Percentiles rank a stretch among this genome's conserved stretches.
phyloP scores from a whole-genome alignment of 2,797 vertebrate species.

The Betta splendens region DNA sequence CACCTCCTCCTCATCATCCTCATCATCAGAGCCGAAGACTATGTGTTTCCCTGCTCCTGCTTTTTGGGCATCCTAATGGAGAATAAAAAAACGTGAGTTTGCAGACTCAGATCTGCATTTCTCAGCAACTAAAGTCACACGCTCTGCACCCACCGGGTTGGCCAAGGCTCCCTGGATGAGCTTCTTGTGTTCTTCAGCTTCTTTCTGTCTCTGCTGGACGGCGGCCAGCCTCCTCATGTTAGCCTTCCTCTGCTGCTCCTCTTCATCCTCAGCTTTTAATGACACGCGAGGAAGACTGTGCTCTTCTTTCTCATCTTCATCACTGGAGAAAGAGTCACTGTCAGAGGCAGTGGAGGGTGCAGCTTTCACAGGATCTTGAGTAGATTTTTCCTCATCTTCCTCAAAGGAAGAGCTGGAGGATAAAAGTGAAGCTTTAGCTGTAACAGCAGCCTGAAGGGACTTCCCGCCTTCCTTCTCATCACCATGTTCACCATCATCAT shows the following conservation, averaged over 20 bases:
- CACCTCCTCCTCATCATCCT: slow-evolving; percentile 48
- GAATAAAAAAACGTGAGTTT: neutral
- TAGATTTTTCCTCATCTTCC: slow-evolving; percentile 21
- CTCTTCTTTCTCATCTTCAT: slow-evolving; percentile 31
- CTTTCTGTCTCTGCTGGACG: slow-evolving; percentile 84
- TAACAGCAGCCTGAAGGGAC: neutral
- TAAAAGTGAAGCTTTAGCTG: slow-evolving; percentile 15
- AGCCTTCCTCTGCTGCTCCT: slow-evolving; percentile 80
- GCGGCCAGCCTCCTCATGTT: slow-evolving; percentile 91
- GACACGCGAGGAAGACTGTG: neutral
- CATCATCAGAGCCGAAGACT: slow-evolving; percentile 87
- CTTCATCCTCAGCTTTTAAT: slow-evolving; percentile 47
- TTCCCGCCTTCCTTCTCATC: slow-evolving; percentile 5
- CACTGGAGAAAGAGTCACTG: slow-evolving; percentile 34
- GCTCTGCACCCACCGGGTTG: slow-evolving; percentile 82
- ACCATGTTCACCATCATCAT: slow-evolving; percentile 18
- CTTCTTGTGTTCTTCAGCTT: slow-evolving; percentile 85
- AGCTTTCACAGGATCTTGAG: slow-evolving; percentile 12
- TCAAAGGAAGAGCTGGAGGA: slow-evolving; percentile 39
- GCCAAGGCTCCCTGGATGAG: slow-evolving; percentile 90
- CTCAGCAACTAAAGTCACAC: neutral
- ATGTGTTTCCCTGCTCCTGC: slow-evolving; percentile 84
- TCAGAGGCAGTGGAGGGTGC: neutral
- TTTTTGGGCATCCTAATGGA: slow-evolving; percentile 78
- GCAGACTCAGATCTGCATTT: neutral